Base-by-base conservation (phyloP, 1,140 invertebrate species). In the Drosophila triauraria region DNA sequence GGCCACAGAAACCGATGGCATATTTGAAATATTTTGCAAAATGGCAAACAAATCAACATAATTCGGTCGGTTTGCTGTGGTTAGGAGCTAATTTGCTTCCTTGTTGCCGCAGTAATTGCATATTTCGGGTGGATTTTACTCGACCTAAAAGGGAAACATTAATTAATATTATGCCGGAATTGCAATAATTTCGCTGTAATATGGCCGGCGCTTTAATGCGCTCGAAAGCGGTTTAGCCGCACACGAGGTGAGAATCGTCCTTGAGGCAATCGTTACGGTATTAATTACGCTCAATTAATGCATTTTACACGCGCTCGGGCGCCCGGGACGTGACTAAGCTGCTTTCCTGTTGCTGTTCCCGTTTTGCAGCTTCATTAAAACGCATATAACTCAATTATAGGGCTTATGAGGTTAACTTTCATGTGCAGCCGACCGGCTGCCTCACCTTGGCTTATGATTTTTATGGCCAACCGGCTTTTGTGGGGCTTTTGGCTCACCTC, bases 31-130 rank as follows among this genome's bases (percentile, higher is more conserved):
- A 57, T 27, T 42, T 64, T n/a, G 23, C 25, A 71, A 76, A 80
- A 76, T 76, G 80, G 68, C 47, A 74, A 86, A 78, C 82, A 78
- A 81, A 84, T 86, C 82, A 82, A 86, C 82, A 78, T 78, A 84
- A 78, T 81, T 58, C 8, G 54, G 56, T 56, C 48, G 61, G 59
- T 69, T 61, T 27, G 43, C 63, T 48, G 69, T 63, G 81, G 54
- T 67, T 59, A 62, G 43, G 4, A 68, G 67, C 67, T 75, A 85
- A 85, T 85, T 81, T 81, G 70, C 72, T 64, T 47, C 58, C 40
- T 38, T 53, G 53, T 46, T 54, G 10, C 47, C 4, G 15, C 40
- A 53, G 17, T 70, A 70, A 68, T 70, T 69, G 47, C 61, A 53
- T 67, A 68, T 61, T 62, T 38, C 2, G 20, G 44, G 4, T n/a